Evolutionary conservation across 2,888 invertebrate species (phyloP).

Genomic region (Leucania comma): DNA sequence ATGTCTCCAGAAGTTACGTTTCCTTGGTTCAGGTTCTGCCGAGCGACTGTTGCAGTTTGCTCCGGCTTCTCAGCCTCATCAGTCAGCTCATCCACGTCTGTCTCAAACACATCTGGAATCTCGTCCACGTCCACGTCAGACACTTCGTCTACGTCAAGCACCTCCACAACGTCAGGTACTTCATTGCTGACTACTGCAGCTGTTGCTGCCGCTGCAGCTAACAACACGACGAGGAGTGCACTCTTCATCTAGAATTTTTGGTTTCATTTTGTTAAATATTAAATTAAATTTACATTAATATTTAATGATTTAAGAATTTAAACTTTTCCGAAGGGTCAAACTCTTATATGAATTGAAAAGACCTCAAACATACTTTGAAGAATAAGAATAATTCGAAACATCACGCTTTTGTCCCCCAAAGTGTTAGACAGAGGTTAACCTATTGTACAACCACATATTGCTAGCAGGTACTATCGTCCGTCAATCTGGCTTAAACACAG

Average conservation of each 20-base stretch:
- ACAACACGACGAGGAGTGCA: conserved; percentile 12
- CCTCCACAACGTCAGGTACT: not conserved
- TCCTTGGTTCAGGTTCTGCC: conserved; percentile 10
- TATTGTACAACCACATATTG: not conserved
- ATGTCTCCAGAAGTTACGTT: not conserved
- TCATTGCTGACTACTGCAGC: conserved; percentile 25
- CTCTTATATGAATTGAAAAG: too few relatives aligned
- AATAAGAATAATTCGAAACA: not conserved
- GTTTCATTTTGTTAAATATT: not conserved
- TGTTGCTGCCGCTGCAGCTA: conserved; percentile 26
- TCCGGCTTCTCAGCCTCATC: not conserved
- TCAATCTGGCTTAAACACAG: not conserved
- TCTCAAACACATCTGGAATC: not conserved
- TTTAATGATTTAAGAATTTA: too few relatives aligned
- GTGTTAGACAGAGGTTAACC: not conserved
- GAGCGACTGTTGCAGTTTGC: conserved; percentile 12
- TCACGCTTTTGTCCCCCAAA: not conserved
- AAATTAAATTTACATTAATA: too few relatives aligned
- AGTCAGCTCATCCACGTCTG: not conserved
- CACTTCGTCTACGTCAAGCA: not conserved
- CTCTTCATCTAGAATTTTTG: conserved; percentile 26
- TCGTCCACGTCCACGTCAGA: not conserved
- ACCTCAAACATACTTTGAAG: too few relatives aligned
- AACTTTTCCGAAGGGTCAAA: too few relatives aligned
- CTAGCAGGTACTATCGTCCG: not conserved